Base-by-base conservation (phyloP, 1,140 invertebrate species). In the Drosophila truncata region DNA sequence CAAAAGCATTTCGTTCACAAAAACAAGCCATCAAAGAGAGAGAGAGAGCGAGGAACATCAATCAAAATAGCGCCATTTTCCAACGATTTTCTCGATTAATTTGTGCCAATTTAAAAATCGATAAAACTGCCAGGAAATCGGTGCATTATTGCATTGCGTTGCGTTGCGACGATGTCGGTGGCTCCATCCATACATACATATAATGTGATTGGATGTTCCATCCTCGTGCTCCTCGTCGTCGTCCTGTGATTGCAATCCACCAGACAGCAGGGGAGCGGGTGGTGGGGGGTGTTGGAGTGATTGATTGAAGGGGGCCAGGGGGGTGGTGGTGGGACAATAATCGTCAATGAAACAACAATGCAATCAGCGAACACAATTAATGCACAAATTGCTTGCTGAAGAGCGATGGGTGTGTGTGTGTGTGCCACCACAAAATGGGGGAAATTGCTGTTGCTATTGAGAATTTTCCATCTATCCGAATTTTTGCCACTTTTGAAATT, bases 301-400 rank as follows among this genome's bases (percentile, higher is more conserved):
- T 60, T 72, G 70, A 47, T 60, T 71, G 44, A 23, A 55, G 27
- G 41, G 41, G 13, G 69, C 14, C 10, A 0, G 3, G 16, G 25
- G 16, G 20, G n/a, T 18, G 18, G n/a, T 13, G 52, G 52, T 5
- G 11, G 33, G 64, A 31, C 29, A 55, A 70, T 71, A 50, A 63
- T 69, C 49, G 50, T 57, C 39, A 62, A 66, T 50, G 66, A 35
- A 72, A 72, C 47, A 84, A 88, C 82, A 85, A 86, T 82, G 82
- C 82, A 85, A 85, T 86, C 78, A 70, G 59, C 60, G 80, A 77
- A 66, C 65, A 83, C 83, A 86, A 88, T 86, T 86, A 86, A 88
- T 76, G 76, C 76, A 88, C 60, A 88, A 88, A 88, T 88, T 86
- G 80, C 84, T 77, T 69, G 69, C 61, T 69, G 76, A 69, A 66